Conservation (phyloP, 2,797 vertebrate species). For the Tapera naevia region DNA sequence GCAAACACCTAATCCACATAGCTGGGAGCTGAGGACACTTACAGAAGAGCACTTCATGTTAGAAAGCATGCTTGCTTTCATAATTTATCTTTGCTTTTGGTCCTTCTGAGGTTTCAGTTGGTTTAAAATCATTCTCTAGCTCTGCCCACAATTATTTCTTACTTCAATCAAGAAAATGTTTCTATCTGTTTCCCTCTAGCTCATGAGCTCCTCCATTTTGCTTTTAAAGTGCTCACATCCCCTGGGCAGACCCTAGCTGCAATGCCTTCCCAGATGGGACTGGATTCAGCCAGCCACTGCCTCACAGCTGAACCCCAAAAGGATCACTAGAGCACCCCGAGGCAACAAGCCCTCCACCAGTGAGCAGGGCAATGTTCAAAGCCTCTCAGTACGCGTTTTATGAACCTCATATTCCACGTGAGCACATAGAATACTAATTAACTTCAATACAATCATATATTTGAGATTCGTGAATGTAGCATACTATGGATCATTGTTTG, state of each 20-base stretch:
- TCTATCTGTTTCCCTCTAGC: neutral
- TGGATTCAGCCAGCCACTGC: accelerated
- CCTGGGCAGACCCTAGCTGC: too few species aligned
- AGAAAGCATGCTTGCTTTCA: neutral
- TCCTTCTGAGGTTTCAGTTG: neutral
- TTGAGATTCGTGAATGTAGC: accelerated
- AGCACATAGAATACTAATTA: neutral
- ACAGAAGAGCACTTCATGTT: neutral
- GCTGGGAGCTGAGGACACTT: neutral
- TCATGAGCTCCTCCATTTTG: neutral
- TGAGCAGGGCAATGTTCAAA: accelerated
- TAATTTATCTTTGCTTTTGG: neutral
- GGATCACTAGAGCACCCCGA: accelerated
- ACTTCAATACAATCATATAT: neutral
- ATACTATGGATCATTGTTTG: accelerated
- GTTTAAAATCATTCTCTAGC: neutral
- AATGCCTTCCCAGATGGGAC: accelerated
- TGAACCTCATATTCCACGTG: accelerated
- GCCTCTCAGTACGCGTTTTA: accelerated
- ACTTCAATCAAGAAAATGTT: accelerated
- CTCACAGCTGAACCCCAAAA: accelerated
- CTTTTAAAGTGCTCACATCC: accelerated
- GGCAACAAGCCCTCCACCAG: neutral
- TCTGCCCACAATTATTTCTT: neutral
- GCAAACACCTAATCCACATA: neutral